Percentiles rank a stretch among this genome's conserved stretches.
Evolutionary conservation across 2,797 vertebrate genomes (phyloP).

Genomic region (Esox masquinongy): DNA sequence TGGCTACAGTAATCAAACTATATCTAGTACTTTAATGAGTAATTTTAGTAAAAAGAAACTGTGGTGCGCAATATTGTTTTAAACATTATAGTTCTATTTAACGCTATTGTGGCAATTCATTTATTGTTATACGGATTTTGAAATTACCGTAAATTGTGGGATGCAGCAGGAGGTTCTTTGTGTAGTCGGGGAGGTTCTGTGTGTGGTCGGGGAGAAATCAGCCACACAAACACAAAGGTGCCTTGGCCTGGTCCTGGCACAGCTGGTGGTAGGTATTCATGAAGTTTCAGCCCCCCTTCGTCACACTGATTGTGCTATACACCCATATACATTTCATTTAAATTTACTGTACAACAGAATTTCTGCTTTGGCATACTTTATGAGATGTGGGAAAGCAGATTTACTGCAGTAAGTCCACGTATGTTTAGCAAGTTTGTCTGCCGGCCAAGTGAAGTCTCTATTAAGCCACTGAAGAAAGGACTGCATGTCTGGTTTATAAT

Average conservation of each 20-base stretch:
- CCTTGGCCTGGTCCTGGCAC: conserved; percentile 65
- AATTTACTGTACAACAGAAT: conserved; percentile 43
- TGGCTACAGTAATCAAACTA: too few relatives aligned
- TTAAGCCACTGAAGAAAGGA: conserved; percentile 1
- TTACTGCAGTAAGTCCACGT: neutral
- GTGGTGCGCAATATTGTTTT: too few relatives aligned
- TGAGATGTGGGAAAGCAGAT: neutral
- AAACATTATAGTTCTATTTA: too few relatives aligned
- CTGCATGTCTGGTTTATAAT: neutral
- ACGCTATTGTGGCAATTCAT: too few relatives aligned
- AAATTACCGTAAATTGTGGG: conserved; percentile 19
- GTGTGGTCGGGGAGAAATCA: neutral
- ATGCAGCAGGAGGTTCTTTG: conserved; percentile 19
- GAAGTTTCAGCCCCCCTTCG: conserved; percentile 69
- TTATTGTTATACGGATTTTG: too few relatives aligned
- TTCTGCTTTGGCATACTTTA: conserved; percentile 1
- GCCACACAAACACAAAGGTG: conserved; percentile 16
- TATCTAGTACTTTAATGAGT: too few relatives aligned
- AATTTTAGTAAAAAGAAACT: too few relatives aligned
- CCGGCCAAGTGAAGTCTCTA: neutral
- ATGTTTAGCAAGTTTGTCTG: conserved; percentile 3
- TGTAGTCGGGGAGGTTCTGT: neutral
- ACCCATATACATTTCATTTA: conserved; percentile 66
- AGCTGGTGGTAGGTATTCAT: conserved; percentile 76
- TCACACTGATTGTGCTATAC: conserved; percentile 70